Percentiles rank a stretch among this genome's conserved stretches.
phyloP scores from a whole-genome alignment of 2,888 invertebrate genomes.

The Ptychoptera albimana region DNA sequence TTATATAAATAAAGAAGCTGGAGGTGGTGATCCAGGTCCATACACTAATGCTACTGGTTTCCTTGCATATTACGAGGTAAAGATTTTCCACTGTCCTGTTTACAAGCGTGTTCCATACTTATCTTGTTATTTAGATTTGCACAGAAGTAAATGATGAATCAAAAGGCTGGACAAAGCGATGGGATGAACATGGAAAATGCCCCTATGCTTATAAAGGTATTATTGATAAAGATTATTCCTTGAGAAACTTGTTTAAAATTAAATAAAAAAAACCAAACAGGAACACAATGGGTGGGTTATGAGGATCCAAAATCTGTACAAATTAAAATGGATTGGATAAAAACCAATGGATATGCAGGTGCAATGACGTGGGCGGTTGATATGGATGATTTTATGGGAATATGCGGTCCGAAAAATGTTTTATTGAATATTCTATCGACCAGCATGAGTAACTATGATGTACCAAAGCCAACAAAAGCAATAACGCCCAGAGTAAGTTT shows the following conservation, averaged over 20 bases:
- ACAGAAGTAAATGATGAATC: conserved; percentile 50
- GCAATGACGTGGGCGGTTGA: conserved; percentile 84
- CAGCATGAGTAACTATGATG: conserved; percentile 52
- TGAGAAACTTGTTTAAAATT: too few relatives aligned
- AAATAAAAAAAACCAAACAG: too few relatives aligned
- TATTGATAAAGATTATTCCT: too few relatives aligned
- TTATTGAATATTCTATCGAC: conserved; percentile 55
- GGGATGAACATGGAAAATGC: conserved; percentile 68
- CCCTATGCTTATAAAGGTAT: conserved; percentile 65
- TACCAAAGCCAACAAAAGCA: conserved; percentile 47
- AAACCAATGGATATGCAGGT: conserved; percentile 64
- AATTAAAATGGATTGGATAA: conserved; percentile 83
- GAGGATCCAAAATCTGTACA: conserved; percentile 66
- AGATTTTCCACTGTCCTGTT: neutral
- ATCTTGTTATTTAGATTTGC: conserved; percentile 39
- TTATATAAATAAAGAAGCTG: conserved; percentile 80
- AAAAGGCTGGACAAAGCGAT: conserved; percentile 66
- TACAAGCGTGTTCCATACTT: conserved; percentile 4
- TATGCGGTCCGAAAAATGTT: conserved; percentile 64
- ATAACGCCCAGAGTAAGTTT: conserved; percentile 50
- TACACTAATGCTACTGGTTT: conserved; percentile 79
- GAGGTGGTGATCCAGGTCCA: conserved; percentile 70
- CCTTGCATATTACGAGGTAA: conserved; percentile 60
- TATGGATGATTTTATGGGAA: conserved; percentile 77
- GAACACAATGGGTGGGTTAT: conserved; percentile 83